Percentiles rank a stretch among this genome's conserved stretches.
Evolutionary conservation across 2,888 invertebrate species (phyloP).

Genomic region (Seira ritae): DNA sequence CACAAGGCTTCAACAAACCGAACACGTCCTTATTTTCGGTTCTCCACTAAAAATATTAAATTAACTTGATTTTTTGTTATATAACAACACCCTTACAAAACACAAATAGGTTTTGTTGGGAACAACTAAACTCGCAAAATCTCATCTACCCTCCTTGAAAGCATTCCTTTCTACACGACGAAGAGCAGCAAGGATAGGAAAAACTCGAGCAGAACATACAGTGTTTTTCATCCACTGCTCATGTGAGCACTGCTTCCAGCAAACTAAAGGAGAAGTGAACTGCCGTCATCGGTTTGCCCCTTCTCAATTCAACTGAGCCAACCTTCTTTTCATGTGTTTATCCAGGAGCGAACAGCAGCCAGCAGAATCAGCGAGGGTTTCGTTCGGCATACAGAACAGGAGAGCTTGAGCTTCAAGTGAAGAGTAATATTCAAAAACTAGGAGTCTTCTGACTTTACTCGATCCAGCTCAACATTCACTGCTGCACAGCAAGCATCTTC

Average conservation of each 20-base stretch:
- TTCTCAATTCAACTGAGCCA: not conserved
- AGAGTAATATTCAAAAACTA: not conserved
- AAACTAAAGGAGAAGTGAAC: conserved; percentile 29
- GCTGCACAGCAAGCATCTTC: not conserved
- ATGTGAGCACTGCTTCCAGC: conserved; percentile 45
- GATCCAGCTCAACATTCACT: not conserved
- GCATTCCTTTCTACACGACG: not conserved
- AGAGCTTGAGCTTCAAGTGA: not conserved
- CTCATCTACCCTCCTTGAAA: not conserved
- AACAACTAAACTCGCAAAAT: not conserved
- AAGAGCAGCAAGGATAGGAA: no score
- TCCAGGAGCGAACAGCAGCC: not conserved
- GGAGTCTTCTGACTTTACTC: not conserved
- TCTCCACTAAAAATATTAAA: no score
- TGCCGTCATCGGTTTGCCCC: conserved; percentile 42
- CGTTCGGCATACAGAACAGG: not conserved
- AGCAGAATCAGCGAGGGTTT: not conserved
- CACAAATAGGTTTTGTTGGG: not conserved
- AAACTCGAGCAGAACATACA: not conserved
- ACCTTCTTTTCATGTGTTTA: not conserved
- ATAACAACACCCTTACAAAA: not conserved
- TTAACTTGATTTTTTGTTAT: no score
- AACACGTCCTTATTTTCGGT: not conserved
- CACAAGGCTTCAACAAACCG: no score
- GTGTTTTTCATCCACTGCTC: conserved; percentile 20